Base-by-base conservation (phyloP, 2,888 invertebrate species). In the Hipparchia semele region DNA sequence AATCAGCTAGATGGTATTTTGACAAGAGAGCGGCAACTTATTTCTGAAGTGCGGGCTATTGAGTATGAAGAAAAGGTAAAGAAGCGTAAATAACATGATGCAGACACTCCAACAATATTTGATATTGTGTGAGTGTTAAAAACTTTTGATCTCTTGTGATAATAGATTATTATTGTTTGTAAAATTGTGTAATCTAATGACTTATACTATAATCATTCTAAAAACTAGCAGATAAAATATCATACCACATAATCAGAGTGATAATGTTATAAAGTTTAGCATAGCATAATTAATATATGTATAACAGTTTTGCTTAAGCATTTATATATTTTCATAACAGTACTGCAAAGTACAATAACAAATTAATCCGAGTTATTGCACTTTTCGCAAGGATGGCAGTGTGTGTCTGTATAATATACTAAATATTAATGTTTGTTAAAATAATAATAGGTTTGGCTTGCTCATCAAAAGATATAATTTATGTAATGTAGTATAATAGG, bases 1-100 rank as follows among this genome's bases (percentile, higher is more conserved):
- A 94, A 95, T 66, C 95, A 96, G 80, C 89, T 98, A 70, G 95
- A 96, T 82, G 89, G 93, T 10, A 92, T 95, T 73, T 79, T 94
- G 70, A 87, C 82, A n/a, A 85, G 94, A 54, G 93, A 94, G 75
- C 83, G 91, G 60, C 92, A 94, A 77, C 84, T 91, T 10, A 87
- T 91, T 2, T 91, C 92, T 45, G 92, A 92, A 79, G 90, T 86
- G 0, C 82, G 91, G 71, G 86, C 90, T n/a, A 85, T 90, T 75
- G 91, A 91, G 76, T 85, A 86, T 81, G 91, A 92, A 66, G 86
- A 89, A 79, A 88, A 80, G 72, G 86, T 89, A 79, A 88, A 81
- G 72, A 93, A 92, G 75, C 80, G 78, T 73, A 91, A 92, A 92
- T 93, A 93, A 86, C 92, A 92, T 79, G 83, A 81, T 78, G 84